Conservation (phyloP, 2,113 vertebrate genomes). For the Aphyosemion australe region DNA sequence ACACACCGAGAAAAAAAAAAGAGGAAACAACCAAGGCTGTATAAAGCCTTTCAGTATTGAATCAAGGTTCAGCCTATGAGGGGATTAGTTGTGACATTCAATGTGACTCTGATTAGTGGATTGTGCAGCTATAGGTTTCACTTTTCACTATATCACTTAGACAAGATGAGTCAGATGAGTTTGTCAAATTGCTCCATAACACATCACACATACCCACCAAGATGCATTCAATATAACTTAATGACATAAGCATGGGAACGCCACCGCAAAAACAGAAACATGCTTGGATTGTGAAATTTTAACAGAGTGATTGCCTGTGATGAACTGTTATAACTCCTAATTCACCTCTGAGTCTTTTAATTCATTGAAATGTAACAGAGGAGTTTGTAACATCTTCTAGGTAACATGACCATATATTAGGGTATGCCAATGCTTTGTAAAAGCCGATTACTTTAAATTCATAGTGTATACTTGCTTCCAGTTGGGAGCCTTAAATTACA, state of each 20-base stretch:
- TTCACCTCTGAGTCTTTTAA: no score
- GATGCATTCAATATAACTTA: background rate
- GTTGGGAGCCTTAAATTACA: constrained; percentile 13
- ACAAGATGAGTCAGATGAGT: background rate
- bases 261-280: background rate
- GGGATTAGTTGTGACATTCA: background rate
- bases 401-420: background rate
- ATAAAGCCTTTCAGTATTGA: background rate
- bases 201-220: background rate
- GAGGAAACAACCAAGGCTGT: background rate
- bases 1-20: background rate
- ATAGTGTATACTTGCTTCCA: constrained; percentile 12
- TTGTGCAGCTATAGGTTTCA: background rate
- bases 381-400: background rate
- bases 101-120: background rate
- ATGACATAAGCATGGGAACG: background rate
- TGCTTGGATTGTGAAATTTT: no score
- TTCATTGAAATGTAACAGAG: no score
- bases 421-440: background rate
- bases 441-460: constrained; percentile 13
- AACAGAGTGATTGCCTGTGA: no score
- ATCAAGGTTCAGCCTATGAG: background rate
- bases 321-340: no score
- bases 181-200: background rate
- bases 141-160: background rate